These are phyloP conservation scores for Lampropteryx suffumata DNA, from an alignment of 2,888 invertebrate species.

Conservation along the genomic window DNA sequence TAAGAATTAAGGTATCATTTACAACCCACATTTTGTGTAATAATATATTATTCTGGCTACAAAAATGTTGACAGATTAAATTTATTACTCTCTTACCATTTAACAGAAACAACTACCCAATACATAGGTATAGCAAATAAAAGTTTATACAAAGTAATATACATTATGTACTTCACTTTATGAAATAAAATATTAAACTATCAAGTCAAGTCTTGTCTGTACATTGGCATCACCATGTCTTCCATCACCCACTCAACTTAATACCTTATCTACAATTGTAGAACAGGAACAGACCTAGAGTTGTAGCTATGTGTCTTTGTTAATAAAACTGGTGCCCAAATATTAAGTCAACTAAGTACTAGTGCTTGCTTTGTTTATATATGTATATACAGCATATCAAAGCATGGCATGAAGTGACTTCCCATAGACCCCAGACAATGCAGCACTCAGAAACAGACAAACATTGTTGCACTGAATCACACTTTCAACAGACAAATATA, in stretches of 20 bases:
- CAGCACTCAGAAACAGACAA: not conserved
- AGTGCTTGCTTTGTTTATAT: not conserved
- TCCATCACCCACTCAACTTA: constrained; percentile 2
- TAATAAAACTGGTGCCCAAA: constrained; percentile 1
- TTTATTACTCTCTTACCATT: constrained; percentile 14
- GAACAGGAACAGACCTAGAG: not conserved
- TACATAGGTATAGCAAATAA: constrained; percentile 21
- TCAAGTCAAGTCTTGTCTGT: constrained; percentile 21
- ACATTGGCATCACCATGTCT: constrained; percentile 17
- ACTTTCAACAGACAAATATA: constrained; percentile 1
- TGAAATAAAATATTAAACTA: constrained; percentile 18
- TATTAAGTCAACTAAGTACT: not conserved
- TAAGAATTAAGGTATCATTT: constrained; percentile 13
- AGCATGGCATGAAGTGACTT: not conserved
- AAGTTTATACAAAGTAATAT: constrained; percentile 29
- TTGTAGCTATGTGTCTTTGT: not conserved
- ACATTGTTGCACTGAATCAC: not conserved
- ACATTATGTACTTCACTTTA: constrained; percentile 24
- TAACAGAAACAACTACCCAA: constrained; percentile 13
- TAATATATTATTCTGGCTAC: constrained; percentile 9
- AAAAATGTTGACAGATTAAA: constrained; percentile 6
- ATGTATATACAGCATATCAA: not conserved
- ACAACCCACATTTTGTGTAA: constrained; percentile 18
- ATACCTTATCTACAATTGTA: not conserved
- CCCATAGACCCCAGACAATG: not conserved